These are phyloP conservation scores for Zeus faber DNA, from an alignment of 2,113 vertebrate genomes.

Conservation along the genomic window DNA sequence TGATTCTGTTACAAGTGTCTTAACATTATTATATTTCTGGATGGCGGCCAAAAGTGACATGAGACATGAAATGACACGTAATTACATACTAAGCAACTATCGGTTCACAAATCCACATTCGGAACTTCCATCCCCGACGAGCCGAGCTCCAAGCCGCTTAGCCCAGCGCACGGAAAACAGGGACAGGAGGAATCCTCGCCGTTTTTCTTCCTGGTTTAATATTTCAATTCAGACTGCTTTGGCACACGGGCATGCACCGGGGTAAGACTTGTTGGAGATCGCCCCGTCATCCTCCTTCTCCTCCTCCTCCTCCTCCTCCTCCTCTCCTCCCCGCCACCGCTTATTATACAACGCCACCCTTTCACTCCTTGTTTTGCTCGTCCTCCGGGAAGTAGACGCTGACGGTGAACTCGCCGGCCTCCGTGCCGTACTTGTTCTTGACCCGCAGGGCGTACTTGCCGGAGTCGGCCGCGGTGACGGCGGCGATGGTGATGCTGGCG, in stretches of 20 bases:
- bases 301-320: constrained; percentile 74
- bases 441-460: constrained; percentile 93
- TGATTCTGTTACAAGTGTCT: background rate
- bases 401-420: constrained; percentile 91
- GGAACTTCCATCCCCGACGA: constrained; percentile 31
- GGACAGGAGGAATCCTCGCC: constrained; percentile 29
- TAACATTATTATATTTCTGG: no score
- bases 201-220: constrained; percentile 23
- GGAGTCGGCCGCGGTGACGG: constrained; percentile 83
- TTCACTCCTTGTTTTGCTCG: constrained; percentile 71
- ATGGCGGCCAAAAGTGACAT: constrained; percentile 11
- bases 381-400: constrained; percentile 95
- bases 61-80: constrained; percentile 10
- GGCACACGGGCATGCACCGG: constrained; percentile 48
- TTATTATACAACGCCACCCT: constrained; percentile 11
- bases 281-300: constrained; percentile 59
- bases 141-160: constrained; percentile 57
- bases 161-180: constrained; percentile 46
- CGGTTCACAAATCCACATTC: constrained; percentile 28
- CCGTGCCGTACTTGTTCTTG: constrained; percentile 95
- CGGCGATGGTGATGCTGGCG: constrained; percentile 84
- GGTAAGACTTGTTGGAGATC: constrained; percentile 57
- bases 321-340: constrained; percentile 61
- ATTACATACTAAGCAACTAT: constrained; percentile 27
- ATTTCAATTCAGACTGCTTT: constrained; percentile 57